Percentiles rank a stretch among this genome's conserved stretches.
phyloP scores from a whole-genome alignment of 2,797 vertebrate genomes.

The Enteromius thamalakanensis region DNA sequence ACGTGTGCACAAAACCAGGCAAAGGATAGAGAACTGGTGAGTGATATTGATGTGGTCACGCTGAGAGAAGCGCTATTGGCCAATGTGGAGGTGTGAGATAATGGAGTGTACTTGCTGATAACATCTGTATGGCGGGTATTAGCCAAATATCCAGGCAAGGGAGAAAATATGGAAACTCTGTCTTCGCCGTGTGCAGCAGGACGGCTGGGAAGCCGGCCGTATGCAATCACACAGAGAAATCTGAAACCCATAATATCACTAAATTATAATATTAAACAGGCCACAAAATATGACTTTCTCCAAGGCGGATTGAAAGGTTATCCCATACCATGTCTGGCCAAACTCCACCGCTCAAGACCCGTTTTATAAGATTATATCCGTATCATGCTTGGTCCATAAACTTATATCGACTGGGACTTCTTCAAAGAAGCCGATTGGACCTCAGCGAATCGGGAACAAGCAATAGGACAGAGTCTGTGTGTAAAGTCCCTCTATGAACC shows the following conservation, averaged over 20 bases:
- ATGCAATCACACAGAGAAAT: constrained; percentile 48
- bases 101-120: constrained; percentile 54
- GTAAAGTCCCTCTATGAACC: constrained; percentile 49
- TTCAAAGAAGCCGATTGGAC: constrained; percentile 53
- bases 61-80: constrained; percentile 51
- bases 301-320: constrained; percentile 40
- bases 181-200: constrained; percentile 38
- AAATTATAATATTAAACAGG: constrained; percentile 55
- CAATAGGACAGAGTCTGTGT: constrained; percentile 40
- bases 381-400: constrained; percentile 37
- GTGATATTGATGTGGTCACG: constrained; percentile 54
- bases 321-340: constrained; percentile 24
- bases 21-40: constrained; percentile 46
- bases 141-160: constrained; percentile 51
- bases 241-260: constrained; percentile 41
- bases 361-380: constrained; percentile 42
- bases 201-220: not conserved
- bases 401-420: constrained; percentile 43
- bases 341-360: constrained; percentile 34
- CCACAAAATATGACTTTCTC: constrained; percentile 45
- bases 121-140: constrained; percentile 59
- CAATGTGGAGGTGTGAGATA: constrained; percentile 64
- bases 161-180: constrained; percentile 39
- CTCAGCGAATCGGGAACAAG: constrained; percentile 22
- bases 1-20: constrained; percentile 36